Evolutionary conservation across 2,113 vertebrate genomes (phyloP).

Genomic region (Coptodon bakossiorum): DNA sequence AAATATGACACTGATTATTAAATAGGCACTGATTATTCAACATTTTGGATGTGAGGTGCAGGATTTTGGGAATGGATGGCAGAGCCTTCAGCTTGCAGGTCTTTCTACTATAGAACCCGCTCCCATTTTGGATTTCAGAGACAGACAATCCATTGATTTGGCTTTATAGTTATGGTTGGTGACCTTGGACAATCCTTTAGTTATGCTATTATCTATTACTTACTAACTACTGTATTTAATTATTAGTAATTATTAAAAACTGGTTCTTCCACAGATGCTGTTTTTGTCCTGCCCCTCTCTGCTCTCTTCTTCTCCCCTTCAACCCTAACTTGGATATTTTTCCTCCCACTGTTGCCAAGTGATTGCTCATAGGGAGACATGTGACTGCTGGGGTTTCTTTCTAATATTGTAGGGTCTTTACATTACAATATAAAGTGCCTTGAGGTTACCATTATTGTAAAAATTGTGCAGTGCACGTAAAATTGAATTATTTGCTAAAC

Average conservation of each 20-base stretch:
- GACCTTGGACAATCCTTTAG: not conserved
- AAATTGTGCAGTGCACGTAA: not conserved
- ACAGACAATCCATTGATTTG: not conserved
- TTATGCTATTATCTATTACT: not conserved
- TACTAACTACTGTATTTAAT: not conserved
- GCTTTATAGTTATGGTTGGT: not conserved
- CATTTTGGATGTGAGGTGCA: not conserved
- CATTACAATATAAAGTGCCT: not conserved
- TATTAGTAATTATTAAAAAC: not conserved
- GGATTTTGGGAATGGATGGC: not conserved
- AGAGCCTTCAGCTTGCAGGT: not conserved
- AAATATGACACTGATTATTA: not conserved
- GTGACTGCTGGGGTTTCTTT: not conserved
- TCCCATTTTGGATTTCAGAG: not conserved
- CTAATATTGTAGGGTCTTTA: not conserved
- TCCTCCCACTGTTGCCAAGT: not conserved
- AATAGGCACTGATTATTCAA: not conserved
- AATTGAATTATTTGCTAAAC: not conserved
- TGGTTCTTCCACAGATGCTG: not conserved
- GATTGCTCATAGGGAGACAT: not conserved
- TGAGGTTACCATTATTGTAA: not conserved
- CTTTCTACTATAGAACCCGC: not conserved
- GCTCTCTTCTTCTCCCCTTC: not conserved
- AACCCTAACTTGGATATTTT: not conserved
- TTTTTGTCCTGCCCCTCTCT: not conserved